These are phyloP conservation scores for Merodon equestris DNA, from an alignment of 2,888 invertebrate species.

Conservation along the genomic window DNA sequence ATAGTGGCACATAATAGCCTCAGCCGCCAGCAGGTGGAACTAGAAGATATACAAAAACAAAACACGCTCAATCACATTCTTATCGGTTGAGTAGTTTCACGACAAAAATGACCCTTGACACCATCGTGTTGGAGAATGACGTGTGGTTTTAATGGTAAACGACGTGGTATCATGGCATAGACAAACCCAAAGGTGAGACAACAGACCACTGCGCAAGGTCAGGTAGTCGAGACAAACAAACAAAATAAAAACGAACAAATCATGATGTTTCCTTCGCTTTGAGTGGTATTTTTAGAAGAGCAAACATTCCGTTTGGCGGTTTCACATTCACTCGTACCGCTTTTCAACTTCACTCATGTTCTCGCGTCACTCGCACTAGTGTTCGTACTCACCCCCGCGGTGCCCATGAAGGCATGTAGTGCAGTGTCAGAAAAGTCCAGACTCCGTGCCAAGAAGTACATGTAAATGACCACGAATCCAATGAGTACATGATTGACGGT, in stretches of 20 bases:
- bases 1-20: conserved; percentile 77
- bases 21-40: conserved; percentile 76
- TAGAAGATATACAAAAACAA: conserved; percentile 43
- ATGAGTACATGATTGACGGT: conserved; percentile 76
- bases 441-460: conserved; percentile 74
- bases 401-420: conserved; percentile 75
- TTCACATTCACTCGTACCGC: conserved; percentile 22
- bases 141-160: no score
- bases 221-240: no score
- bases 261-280: neutral
- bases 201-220: no score
- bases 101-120: no score
- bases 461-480: conserved; percentile 73
- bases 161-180: no score
- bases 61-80: no score
- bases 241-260: no score
- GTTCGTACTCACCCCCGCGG: conserved; percentile 73
- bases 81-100: no score
- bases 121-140: no score
- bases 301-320: neutral
- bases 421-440: conserved; percentile 75
- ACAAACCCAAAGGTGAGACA: no score
- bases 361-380: neutral
- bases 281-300: conserved; percentile 27
- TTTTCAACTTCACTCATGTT: neutral